Evolutionary conservation across 1,140 invertebrate species (phyloP).

Genomic region (Drosophila saltans): DNA sequence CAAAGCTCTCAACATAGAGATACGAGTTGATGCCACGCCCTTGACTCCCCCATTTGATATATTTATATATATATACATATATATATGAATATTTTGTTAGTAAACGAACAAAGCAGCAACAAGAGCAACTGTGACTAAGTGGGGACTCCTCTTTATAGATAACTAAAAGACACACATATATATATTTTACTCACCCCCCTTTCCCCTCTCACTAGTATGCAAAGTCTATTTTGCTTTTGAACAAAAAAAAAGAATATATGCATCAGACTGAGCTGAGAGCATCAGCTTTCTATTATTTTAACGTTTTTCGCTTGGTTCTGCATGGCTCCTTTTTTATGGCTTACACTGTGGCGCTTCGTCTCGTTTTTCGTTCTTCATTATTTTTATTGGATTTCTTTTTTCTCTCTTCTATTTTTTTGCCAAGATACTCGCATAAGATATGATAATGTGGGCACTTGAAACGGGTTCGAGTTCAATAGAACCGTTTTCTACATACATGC

Average conservation of each 20-base stretch:
- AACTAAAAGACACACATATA: slow-evolving; percentile 35
- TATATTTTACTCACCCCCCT: slow-evolving; percentile 10
- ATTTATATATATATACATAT: not conserved
- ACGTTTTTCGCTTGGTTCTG: slow-evolving; percentile 47
- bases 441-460: slow-evolving; percentile 69
- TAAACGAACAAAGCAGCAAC: slow-evolving; percentile 8
- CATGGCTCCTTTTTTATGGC: slow-evolving; percentile 63
- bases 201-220: slow-evolving; percentile 45
- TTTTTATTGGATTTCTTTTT: slow-evolving; percentile 68
- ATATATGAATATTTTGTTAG: slow-evolving; percentile 20
- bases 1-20: slow-evolving; percentile 16
- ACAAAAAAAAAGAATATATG: slow-evolving; percentile 60
- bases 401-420: slow-evolving; percentile 33
- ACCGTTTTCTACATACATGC: slow-evolving; percentile 47
- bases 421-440: slow-evolving; percentile 38
- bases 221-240: slow-evolving; percentile 60
- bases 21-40: slow-evolving; percentile 41
- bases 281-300: slow-evolving; percentile 78
- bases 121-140: slow-evolving; percentile 44
- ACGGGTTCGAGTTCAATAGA: slow-evolving; percentile 65
- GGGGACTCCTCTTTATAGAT: slow-evolving; percentile 61
- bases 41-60: slow-evolving; percentile 1
- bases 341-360: slow-evolving; percentile 30
- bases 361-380: slow-evolving; percentile 59
- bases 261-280: slow-evolving; percentile 46